Evolutionary conservation across 2,113 vertebrate genomes (phyloP).

Genomic region (Alexandromys fortis): DNA sequence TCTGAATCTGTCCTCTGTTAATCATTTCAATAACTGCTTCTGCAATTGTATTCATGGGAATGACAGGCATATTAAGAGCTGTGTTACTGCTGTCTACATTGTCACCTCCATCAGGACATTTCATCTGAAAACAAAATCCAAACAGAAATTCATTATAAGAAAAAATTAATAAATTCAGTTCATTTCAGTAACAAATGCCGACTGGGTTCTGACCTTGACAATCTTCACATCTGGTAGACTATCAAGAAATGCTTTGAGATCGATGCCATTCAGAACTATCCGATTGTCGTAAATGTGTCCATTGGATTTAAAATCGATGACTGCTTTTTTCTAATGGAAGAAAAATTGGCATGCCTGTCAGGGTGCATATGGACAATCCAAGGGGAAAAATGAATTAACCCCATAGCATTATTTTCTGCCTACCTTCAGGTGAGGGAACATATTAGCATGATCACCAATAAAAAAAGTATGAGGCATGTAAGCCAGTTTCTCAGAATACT

Average conservation of each 20-base stretch:
- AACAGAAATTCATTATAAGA: slow-evolving; percentile 20
- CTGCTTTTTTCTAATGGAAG: slow-evolving; percentile 95
- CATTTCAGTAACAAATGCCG: slow-evolving; percentile 43
- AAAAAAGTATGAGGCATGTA: slow-evolving; percentile 99
- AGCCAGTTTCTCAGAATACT: slow-evolving; percentile 98
- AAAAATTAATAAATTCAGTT: background rate
- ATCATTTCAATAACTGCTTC: slow-evolving; percentile 99
- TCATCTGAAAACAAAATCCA: slow-evolving; percentile 89
- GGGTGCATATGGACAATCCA: background rate
- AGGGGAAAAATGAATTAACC: slow-evolving; percentile 12
- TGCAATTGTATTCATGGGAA: slow-evolving; percentile 99
- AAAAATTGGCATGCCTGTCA: slow-evolving; percentile 35
- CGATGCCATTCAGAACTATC: slow-evolving; percentile 98
- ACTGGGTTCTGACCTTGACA: slow-evolving; percentile 91
- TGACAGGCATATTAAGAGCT: slow-evolving; percentile 96
- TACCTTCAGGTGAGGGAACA: slow-evolving; percentile 99
- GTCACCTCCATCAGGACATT: slow-evolving; percentile 94
- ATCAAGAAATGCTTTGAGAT: slow-evolving; percentile 98
- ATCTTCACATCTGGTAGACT: slow-evolving; percentile 98
- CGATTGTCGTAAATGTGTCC: slow-evolving; percentile 99
- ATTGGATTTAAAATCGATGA: slow-evolving; percentile 99
- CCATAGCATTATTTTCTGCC: background rate
- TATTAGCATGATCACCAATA: slow-evolving; percentile 99
- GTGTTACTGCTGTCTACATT: slow-evolving; percentile 89
- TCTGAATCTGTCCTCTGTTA: slow-evolving; percentile 98